Conservation (phyloP, 2,888 invertebrate genomes). For the Caenorhabditis doughertyi region DNA sequence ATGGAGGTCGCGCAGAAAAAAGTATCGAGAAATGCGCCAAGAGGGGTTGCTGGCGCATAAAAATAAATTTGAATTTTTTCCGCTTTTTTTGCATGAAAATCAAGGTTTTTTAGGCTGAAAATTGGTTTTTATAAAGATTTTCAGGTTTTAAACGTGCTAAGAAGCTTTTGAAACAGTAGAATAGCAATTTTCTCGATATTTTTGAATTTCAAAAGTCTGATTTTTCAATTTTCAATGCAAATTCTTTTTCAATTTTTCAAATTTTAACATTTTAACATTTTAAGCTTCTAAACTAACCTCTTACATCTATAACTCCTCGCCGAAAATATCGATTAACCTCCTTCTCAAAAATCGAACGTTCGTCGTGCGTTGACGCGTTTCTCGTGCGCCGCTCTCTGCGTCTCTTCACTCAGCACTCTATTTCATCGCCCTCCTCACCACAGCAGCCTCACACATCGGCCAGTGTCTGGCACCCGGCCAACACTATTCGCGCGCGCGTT, state of each 20-base stretch:
- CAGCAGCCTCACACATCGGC: constrained; percentile 4
- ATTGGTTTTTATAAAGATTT: not conserved
- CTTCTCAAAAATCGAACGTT: not conserved
- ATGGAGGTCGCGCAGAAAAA: constrained; percentile 25
- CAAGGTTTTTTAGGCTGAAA: not conserved
- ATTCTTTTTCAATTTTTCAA: too few relatives aligned
- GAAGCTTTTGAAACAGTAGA: not conserved
- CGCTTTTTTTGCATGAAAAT: not conserved
- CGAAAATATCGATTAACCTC: constrained; percentile 7
- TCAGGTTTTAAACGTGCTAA: not conserved
- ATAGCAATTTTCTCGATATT: too few relatives aligned
- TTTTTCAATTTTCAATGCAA: too few relatives aligned
- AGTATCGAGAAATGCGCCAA: constrained; percentile 28
- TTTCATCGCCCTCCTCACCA: constrained; percentile 23
- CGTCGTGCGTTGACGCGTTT: constrained; percentile 48
- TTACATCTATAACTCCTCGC: not conserved
- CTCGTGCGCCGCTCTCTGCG: constrained; percentile 45
- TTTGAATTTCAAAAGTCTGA: too few relatives aligned
- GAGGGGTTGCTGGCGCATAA: not conserved
- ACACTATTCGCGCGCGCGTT: constrained; percentile 66
- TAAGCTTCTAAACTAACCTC: not conserved
- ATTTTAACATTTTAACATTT: too few relatives aligned
- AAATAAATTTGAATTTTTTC: constrained; percentile 36
- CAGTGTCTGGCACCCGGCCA: constrained; percentile 63
- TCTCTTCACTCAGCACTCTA: constrained; percentile 15